Evolutionary conservation across 2,113 vertebrate genomes (phyloP), one percentile per base, ranked within the genome.

Genomic region (Glaucidium brasilianum): DNA sequence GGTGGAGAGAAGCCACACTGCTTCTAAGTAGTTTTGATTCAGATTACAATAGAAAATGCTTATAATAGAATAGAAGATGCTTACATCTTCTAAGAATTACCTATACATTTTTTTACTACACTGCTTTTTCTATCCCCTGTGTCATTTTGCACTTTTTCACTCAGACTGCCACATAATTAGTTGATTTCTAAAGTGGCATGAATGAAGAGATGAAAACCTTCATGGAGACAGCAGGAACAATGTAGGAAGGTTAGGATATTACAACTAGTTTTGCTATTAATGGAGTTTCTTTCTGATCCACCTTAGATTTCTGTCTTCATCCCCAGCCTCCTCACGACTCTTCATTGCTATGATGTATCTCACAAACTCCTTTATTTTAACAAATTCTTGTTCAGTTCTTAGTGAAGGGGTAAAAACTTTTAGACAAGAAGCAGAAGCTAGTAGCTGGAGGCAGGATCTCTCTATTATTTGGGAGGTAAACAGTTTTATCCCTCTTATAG

Each of bases 401-500:
- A 49, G 39, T 27, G 34, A 92, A 76, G 29, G 12, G 5, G 20
- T 86, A 71, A 84, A 90, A 94, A 71, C 34, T 78, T 84, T 39
- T 3, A 67, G 83, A 49, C 32, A 56, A 45, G 63, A 73, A 92
- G 43, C 23, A 85, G 47, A 87, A 66, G 47, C 37, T 52, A 74
- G 19, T 62, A 80, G 68, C 94, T 63, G 72, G 50, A 71, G 78
- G 76, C 75, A 86, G 73, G 55, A 81, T 74, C 68, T 71, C 72
- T 90, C 63, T 91, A 19, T 83, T 92, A 80, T 84, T 91, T 92
- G 76, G 20, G 41, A 89, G 23, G 76, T 92, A 94, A 95, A 95
- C n/a, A 74, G 59, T 91, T 95, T 94, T 92, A 81, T 80, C 37
- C 52, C 14, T 78, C 34, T 81, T 95, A 59, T 86, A 95, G 59